Percentiles rank a stretch among this genome's conserved stretches.
These are phyloP conservation scores for Cryptoblepharus egeriae DNA, from an alignment of 2,797 vertebrate genomes.

Conservation along the genomic window DNA sequence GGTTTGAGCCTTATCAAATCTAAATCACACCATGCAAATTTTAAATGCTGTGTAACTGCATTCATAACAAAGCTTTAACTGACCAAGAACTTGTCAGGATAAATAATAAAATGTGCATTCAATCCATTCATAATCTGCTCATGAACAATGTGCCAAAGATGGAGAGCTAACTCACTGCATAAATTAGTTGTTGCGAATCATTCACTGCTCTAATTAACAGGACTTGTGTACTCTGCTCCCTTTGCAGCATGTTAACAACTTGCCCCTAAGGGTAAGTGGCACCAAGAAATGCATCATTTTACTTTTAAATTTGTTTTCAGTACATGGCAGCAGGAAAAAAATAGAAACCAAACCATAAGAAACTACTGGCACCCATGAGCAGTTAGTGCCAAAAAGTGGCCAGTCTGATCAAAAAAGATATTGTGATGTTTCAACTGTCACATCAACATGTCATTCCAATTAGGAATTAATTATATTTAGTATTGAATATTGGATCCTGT, in stretches of 20 bases:
- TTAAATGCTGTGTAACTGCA: background rate
- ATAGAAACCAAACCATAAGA: slow-evolving; percentile 14
- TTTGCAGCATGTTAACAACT: slow-evolving; percentile 55
- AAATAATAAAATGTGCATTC: slow-evolving; percentile 41
- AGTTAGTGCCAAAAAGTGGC: slow-evolving; percentile 10
- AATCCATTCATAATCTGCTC: slow-evolving; percentile 60
- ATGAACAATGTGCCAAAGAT: slow-evolving; percentile 61
- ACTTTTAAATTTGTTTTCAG: slow-evolving; percentile 71
- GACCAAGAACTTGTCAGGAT: slow-evolving; percentile 32
- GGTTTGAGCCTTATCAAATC: slow-evolving; percentile 7
- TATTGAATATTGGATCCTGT: background rate
- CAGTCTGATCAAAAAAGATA: background rate
- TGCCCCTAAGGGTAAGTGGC: slow-evolving; percentile 67
- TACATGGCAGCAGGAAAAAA: slow-evolving; percentile 54
- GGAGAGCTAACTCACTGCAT: slow-evolving; percentile 68
- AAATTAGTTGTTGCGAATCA: slow-evolving; percentile 71
- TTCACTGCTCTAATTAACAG: slow-evolving; percentile 69
- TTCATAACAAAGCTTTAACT: slow-evolving; percentile 16
- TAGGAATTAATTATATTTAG: background rate
- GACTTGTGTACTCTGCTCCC: slow-evolving; percentile 58
- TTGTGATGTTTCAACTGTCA: background rate
- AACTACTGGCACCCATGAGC: background rate
- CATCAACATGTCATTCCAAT: background rate
- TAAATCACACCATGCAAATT: slow-evolving; percentile 29
- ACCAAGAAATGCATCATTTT: slow-evolving; percentile 64